Base-by-base conservation (phyloP, 2,113 vertebrate species). In the Eulemur rufifrons region DNA sequence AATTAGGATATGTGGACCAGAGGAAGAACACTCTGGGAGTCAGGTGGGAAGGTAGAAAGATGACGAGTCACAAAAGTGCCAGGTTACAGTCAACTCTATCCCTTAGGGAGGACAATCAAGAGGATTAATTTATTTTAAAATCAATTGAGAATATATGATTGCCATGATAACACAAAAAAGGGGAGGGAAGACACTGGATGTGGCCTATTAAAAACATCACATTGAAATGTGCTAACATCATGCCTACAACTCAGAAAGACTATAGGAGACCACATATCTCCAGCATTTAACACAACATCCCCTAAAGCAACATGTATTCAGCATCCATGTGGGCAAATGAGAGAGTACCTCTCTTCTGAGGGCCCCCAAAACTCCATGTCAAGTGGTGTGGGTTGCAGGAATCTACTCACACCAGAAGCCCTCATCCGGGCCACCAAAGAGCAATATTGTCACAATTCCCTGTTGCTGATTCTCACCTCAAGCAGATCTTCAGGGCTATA, bases 201-300 rank as follows among this genome's bases (percentile, higher is more conserved):
- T 85, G 66, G 86, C 54, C 54, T 69, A 98, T 93, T 95, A 89
- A 94, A 97, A 97, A 71, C 85, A 95, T 89, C 88, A 89, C 78
- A 80, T 73, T 95, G 81, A 97, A 92, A 98, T 96, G 95, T 95
- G 97, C 29, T n/a, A 97, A 90, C 61, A 95, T 85, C 87, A 95
- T 97, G 97, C 97, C 97, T 98, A 97, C 97, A 97, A 97, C 98
- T 96, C 97, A 97, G 97, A 81, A 80, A 98, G 97, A 98, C 96
- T 97, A 96, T 95, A 97, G 97, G 98, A 98, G 96, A 94, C 76
- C 91, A 71, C 98, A 97, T 98, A 93, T 98, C 97, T 98, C 27
- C 95, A 98, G 96, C 96, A 98, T 97, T 98, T 98, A 98, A 98
- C 95, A 96, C 95, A 98, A 97, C 97, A 98, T 93, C 89, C 96